A percentile compares a stretch with the other conserved stretches of the same genome.
Evolutionary conservation across 2,113 vertebrate genomes (phyloP).

Genomic region (Chunga burmeisteri): DNA sequence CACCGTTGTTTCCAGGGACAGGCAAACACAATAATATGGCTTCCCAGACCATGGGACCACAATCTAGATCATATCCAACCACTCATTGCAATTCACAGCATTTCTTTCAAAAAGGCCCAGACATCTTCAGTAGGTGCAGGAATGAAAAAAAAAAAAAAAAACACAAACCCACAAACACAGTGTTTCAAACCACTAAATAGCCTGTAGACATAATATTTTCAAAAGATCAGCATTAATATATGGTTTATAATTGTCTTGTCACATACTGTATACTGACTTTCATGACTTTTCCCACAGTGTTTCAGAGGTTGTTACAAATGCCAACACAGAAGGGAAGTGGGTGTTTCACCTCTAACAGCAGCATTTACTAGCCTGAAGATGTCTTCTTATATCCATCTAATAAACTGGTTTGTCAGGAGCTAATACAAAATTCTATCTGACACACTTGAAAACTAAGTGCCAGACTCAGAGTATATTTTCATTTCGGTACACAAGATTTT

Average conservation of each 20-base stretch:
- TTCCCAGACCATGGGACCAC: neutral
- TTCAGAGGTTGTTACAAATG: conserved; percentile 34
- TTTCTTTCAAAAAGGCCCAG: neutral
- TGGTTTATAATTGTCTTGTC: neutral
- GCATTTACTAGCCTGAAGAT: conserved; percentile 31
- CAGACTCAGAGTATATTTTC: neutral
- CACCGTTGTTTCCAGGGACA: neutral
- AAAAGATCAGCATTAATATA: neutral
- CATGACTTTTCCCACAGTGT: neutral
- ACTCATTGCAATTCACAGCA: neutral
- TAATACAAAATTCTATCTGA: conserved; percentile 14
- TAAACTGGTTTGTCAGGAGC: conserved; percentile 40
- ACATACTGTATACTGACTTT: neutral
- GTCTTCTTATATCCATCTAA: conserved; percentile 17
- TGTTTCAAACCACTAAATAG: neutral
- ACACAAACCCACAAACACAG: rapidly evolving
- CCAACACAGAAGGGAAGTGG: conserved; percentile 1
- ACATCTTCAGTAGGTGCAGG: rapidly evolving
- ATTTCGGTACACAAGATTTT: neutral
- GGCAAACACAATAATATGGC: neutral
- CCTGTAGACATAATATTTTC: neutral
- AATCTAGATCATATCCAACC: neutral
- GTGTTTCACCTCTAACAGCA: conserved; percentile 39
- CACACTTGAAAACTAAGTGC: conserved; percentile 24
- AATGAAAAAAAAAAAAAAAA: neutral